Evolutionary conservation across 1,140 invertebrate genomes (phyloP).

Genomic region (Micrasema minimum): DNA sequence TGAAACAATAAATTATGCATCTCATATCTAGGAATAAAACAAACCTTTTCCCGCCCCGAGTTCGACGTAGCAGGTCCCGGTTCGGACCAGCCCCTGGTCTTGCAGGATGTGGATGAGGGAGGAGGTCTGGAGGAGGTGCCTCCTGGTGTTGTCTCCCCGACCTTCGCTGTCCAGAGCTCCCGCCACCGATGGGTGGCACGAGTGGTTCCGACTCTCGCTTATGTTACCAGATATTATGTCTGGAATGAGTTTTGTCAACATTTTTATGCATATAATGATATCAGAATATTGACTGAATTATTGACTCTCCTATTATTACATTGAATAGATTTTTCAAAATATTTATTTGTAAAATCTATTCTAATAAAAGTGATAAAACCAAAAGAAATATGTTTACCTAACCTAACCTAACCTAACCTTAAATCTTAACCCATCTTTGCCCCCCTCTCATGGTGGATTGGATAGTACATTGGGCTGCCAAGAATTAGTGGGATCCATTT

Average conservation of each 20-base stretch:
- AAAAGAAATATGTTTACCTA: too few relatives aligned
- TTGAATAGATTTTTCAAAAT: not conserved
- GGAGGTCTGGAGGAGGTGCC: slow-evolving; percentile 79
- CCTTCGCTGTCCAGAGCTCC: slow-evolving; percentile 71
- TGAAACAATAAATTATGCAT: too few relatives aligned
- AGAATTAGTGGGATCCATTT: too few relatives aligned
- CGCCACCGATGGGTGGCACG: slow-evolving; percentile 64
- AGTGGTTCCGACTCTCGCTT: slow-evolving; percentile 55
- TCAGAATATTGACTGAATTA: not conserved
- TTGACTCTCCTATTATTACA: not conserved
- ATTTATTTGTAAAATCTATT: too few relatives aligned
- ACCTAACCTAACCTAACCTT: too few relatives aligned
- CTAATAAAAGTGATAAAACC: too few relatives aligned
- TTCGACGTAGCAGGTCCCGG: slow-evolving; percentile 80
- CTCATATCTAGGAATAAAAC: too few relatives aligned
- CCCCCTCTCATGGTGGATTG: too few relatives aligned
- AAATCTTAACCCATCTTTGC: too few relatives aligned
- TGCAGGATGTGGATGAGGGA: slow-evolving; percentile 74
- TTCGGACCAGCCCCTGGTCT: slow-evolving; percentile 65
- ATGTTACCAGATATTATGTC: slow-evolving; percentile 57
- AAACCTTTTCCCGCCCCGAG: slow-evolving; percentile 88
- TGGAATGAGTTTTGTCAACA: slow-evolving; percentile 1
- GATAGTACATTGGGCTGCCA: too few relatives aligned
- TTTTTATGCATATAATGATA: not conserved
- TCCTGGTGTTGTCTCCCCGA: slow-evolving; percentile 72